Base-by-base conservation (phyloP, 2,888 invertebrate genomes). In the Heliconius aoede region DNA sequence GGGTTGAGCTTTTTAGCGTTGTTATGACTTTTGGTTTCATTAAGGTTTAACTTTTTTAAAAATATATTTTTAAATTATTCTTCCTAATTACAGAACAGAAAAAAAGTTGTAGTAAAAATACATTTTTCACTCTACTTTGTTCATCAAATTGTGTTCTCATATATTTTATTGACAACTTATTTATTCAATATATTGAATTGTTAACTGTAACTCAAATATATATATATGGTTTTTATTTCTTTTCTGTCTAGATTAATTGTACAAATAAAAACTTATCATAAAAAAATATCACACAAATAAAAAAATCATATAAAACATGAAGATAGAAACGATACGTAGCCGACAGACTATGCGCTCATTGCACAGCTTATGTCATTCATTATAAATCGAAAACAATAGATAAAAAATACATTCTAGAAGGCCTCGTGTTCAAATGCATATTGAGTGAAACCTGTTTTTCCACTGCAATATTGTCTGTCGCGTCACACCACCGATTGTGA, bases 381-480 rank as follows among this genome's bases (percentile, higher is more conserved):
- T 68, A 68, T 40, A 68, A 62, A 74, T 69, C 62, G 26, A 51
- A 77, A 61, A 77, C 77, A 74, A 79, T 79, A 72, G 74, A 64
- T 77, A 79, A 79, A 79, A 79, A 79, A 77, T 77, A 9, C 61
- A 74, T 77, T 77, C 79, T 74, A 77, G 74, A 60, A 77, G 62
- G 71, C 83, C 82, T 81, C 83, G 61, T 69, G 72, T 74, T 65
- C 86, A 82, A 81, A 84, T 86, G 86, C 87, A 88, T 87, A 85
- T 86, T 86, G 85, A 87, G 89, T 89, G n/a, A 90, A 91, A 91
- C 91, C 88, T 91, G 93, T 92, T 92, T 92, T 91, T 92, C 92
- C 88, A 82, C 82, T 83, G 84, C 85, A 80, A 87, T 90, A 92
- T 92, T 93, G 93, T 93, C 87, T 85, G 86, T 84, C 84, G 81